Percentiles rank a stretch among this genome's conserved stretches.
Evolutionary conservation across 2,888 invertebrate species (phyloP).

Genomic region (Acanthosepion pharaonis): DNA sequence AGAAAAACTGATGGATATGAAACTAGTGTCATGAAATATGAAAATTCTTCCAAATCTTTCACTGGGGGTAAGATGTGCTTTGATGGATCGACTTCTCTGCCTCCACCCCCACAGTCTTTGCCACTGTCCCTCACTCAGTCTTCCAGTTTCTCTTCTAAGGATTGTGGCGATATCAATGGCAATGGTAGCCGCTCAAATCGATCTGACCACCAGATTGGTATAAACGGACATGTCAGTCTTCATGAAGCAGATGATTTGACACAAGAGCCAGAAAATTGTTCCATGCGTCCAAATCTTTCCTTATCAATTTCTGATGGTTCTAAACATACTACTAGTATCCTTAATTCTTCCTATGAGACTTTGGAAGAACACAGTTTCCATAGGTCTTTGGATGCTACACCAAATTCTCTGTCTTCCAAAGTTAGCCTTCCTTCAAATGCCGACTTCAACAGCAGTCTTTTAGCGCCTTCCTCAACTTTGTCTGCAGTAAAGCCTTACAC

Average conservation of each 20-base stretch:
- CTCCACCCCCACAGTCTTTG: not conserved
- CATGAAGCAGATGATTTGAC: not conserved
- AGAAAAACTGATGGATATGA: conserved; percentile 41
- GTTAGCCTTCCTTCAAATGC: not conserved
- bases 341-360: not conserved
- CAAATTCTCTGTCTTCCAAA: not conserved
- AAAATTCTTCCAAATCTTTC: conserved; percentile 38
- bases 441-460: not conserved
- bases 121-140: not conserved
- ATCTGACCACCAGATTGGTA: not conserved
- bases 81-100: not conserved
- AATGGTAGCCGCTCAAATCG: not conserved
- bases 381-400: not conserved
- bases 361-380: not conserved
- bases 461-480: not conserved
- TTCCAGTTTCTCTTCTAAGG: not conserved
- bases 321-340: not conserved
- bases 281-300: not conserved
- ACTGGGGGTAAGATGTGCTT: not conserved
- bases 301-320: not conserved
- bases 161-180: not conserved
- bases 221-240: not conserved
- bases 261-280: not conserved
- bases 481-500: not conserved
- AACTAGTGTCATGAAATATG: not conserved